Base-by-base conservation (phyloP, 1,140 invertebrate species). In the Aphelenchoides fujianensis region DNA sequence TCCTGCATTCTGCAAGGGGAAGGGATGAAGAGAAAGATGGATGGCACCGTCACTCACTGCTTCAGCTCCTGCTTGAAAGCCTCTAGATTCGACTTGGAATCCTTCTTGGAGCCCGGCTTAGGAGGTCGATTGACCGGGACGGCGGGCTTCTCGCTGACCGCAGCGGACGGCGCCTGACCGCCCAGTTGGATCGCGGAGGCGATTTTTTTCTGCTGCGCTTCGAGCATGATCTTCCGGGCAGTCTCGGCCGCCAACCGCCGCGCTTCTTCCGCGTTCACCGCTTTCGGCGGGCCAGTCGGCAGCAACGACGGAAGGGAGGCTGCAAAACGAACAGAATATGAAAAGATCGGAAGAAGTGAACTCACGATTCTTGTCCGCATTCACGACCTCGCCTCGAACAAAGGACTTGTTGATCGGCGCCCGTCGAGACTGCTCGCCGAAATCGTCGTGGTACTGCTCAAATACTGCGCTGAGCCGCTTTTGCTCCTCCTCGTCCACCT, bases 21-120 rank as follows among this genome's bases (percentile, higher is more conserved):
- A 3, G 12, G 12, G 48, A 1, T 52, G 23, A 23, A 48, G 35
- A 53, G 54, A 67, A 52, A 64, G 32, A 37, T 55, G 7, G 48
- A 68, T 70, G 63, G 48, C 23, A 28, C 74, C 31, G 68, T 59
- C 36, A 63, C 82, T 85, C 85, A 92, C 91, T 91, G 90, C 87
- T 91, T 90, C 30, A 95, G 83, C 85, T 95, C 93, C 84, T 97
- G 94, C 85, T 97, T 97, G 79, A 97, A 98, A 1, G 93, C 85
- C 85, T 98, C 96, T 67, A 99, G 87, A 86, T 98, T 94, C 82
- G 95, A 94, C 76, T 93, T 91, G 37, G 90, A 88, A 80, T 89
- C 89, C 85, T 92, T 93, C 83, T 72, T 81, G 36, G 78, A 68
- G 1, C 78, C 77, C 7, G 83, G 82, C 59, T 80, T 81, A 23